Percentiles rank a stretch among this genome's conserved stretches.
phyloP scores from a whole-genome alignment of 1,140 invertebrate genomes.

The Anastatus disparis region DNA sequence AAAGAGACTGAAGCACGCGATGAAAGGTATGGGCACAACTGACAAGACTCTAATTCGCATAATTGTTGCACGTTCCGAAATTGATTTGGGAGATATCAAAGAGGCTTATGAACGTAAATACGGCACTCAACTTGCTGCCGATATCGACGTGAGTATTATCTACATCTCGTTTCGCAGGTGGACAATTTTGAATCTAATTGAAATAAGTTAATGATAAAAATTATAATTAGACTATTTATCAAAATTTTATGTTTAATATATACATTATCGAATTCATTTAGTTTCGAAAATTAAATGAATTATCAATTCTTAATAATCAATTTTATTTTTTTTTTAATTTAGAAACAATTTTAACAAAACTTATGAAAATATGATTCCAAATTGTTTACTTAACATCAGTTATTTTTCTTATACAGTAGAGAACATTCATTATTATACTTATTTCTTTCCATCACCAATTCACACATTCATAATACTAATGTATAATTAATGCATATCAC shows the following conservation, averaged over 20 bases:
- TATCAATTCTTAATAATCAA: background rate
- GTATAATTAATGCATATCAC: no score
- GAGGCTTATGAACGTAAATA: slow-evolving; percentile 82
- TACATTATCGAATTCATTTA: background rate
- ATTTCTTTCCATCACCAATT: no score
- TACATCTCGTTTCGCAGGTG: background rate
- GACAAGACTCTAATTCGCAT: slow-evolving; percentile 88
- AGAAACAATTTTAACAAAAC: background rate
- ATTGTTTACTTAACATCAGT: no score
- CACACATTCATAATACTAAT: no score
- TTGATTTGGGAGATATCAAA: slow-evolving; percentile 89
- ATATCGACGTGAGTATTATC: slow-evolving; percentile 77
- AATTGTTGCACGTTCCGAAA: slow-evolving; percentile 86
- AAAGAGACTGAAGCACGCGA: slow-evolving; percentile 85
- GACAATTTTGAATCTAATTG: no score
- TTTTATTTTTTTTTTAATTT: background rate
- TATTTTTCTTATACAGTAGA: no score
- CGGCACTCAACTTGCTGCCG: slow-evolving; percentile 80
- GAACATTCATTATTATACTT: no score
- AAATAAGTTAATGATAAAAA: background rate
- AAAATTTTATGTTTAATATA: background rate
- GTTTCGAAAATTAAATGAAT: no score
- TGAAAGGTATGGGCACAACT: slow-evolving; percentile 88
- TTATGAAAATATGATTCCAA: background rate
- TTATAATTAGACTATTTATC: background rate